Percentiles rank a stretch among this genome's conserved stretches.
Evolutionary conservation across 2,797 vertebrate species (phyloP).

Genomic region (Phylloscopus collybita): DNA sequence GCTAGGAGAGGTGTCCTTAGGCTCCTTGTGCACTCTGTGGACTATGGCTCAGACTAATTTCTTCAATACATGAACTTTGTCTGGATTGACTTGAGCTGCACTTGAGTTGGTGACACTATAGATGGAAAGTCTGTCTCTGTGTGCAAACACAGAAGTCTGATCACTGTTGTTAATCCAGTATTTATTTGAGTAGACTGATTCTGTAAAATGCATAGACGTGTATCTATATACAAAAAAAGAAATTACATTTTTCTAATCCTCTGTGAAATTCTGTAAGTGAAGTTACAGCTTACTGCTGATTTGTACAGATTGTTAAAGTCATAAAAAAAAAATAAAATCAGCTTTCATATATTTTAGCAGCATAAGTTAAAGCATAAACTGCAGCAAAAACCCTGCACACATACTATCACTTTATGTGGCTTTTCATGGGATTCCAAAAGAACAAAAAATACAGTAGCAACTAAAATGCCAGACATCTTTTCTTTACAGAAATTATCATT

Average conservation of each 20-base stretch:
- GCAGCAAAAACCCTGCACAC: background rate
- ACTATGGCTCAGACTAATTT: background rate
- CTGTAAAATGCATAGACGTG: background rate
- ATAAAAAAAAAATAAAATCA: background rate
- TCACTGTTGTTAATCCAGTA: background rate
- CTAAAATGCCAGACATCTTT: slow-evolving; percentile 4
- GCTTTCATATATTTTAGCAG: background rate
- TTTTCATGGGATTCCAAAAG: background rate
- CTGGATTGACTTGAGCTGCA: background rate
- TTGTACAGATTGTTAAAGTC: background rate
- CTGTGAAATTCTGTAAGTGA: background rate
- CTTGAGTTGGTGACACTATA: background rate
- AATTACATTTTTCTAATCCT: background rate
- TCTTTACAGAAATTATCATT: slow-evolving; percentile 50
- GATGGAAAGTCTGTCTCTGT: background rate
- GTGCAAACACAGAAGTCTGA: background rate
- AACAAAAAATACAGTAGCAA: background rate
- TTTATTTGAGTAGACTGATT: background rate
- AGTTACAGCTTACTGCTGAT: background rate
- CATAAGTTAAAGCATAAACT: background rate
- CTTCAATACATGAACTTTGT: background rate
- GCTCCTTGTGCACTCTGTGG: background rate
- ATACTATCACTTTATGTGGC: background rate
- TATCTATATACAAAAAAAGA: background rate
- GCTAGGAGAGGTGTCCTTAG: background rate